phyloP scores from a whole-genome alignment of 2,888 invertebrate genomes.

The Pyrrhia umbra region DNA sequence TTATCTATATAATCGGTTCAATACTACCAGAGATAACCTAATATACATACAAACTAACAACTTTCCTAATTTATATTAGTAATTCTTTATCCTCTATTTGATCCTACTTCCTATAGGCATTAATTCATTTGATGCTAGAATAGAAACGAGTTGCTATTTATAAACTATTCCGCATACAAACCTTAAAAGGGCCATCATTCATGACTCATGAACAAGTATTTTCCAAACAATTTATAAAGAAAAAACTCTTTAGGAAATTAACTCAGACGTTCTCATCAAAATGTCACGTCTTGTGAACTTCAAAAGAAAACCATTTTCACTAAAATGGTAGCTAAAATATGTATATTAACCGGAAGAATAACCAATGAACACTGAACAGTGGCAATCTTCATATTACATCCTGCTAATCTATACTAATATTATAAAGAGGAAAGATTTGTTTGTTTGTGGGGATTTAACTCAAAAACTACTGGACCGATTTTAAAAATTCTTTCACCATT shows the following conservation, averaged over 20 bases:
- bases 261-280: conserved; percentile 19
- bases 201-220: background rate
- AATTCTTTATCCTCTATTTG: too few relatives aligned
- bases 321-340: background rate
- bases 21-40: too few relatives aligned
- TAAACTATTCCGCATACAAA: background rate
- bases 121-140: background rate
- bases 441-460: too few relatives aligned
- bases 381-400: too few relatives aligned
- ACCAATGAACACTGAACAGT: background rate
- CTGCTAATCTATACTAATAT: too few relatives aligned
- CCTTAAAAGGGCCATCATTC: conserved; percentile 5
- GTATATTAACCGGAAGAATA: background rate
- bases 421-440: too few relatives aligned
- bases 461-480: too few relatives aligned
- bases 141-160: conserved; percentile 3
- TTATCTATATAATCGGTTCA: too few relatives aligned
- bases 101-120: background rate
- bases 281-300: conserved; percentile 8
- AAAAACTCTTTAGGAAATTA: conserved; percentile 35
- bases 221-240: conserved; percentile 4
- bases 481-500: too few relatives aligned
- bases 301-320: background rate
- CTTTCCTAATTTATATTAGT: too few relatives aligned
- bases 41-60: too few relatives aligned